Conservation (phyloP, 2,888 invertebrate genomes). For the Tenodera sinensis region DNA sequence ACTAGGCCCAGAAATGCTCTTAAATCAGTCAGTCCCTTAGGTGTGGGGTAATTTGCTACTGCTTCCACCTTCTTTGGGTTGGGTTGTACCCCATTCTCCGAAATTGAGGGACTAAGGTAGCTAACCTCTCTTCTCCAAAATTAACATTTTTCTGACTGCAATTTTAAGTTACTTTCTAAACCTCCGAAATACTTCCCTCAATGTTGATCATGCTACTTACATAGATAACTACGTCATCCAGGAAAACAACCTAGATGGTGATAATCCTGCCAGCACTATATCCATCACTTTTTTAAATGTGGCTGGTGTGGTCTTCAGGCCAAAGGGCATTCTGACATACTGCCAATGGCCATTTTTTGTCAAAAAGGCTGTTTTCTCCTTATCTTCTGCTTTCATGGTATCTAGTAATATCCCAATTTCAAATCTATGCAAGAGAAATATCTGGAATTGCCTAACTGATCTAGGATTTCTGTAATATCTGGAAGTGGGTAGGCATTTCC, state of each 20-base stretch:
- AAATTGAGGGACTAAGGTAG: conserved; percentile 31
- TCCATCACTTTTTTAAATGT: not conserved
- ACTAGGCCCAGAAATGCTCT: too few relatives aligned
- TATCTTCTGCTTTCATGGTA: not conserved
- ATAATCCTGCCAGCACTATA: not conserved
- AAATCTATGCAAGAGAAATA: not conserved
- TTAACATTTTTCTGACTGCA: conserved; percentile 35
- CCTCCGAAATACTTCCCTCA: not conserved
- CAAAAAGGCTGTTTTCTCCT: not conserved
- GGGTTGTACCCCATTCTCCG: too few relatives aligned
- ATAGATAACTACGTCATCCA: not conserved
- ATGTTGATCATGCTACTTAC: not conserved
- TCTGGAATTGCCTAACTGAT: not conserved
- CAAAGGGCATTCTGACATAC: too few relatives aligned
- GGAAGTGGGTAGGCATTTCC: not conserved
- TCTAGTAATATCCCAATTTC: not conserved
- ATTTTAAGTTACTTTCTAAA: conserved; percentile 24
- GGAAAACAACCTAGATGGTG: not conserved
- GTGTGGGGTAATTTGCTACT: too few relatives aligned
- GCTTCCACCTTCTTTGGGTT: too few relatives aligned
- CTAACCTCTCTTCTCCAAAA: conserved; percentile 25
- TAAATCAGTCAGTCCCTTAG: too few relatives aligned
- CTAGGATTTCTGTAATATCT: too few relatives aligned
- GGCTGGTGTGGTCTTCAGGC: not conserved
- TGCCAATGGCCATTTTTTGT: not conserved